These are phyloP conservation scores for Leptinotarsa peninsularis DNA, from an alignment of 2,888 invertebrate species.

Conservation along the genomic window DNA sequence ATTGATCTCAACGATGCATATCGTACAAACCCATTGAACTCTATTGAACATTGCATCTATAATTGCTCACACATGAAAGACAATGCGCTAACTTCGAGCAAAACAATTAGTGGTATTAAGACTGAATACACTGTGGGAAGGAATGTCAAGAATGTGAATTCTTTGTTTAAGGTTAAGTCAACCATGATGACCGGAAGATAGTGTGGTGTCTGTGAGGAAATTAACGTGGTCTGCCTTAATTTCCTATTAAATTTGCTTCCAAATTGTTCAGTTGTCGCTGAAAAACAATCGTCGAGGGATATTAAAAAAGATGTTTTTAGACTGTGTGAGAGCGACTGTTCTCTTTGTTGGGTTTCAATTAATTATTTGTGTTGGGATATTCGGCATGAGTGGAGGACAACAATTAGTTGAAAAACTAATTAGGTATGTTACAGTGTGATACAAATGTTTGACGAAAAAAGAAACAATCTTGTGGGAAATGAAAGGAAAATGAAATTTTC, in stretches of 20 bases:
- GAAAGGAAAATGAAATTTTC: too few species aligned
- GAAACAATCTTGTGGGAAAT: too few species aligned
- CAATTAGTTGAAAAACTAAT: too few species aligned
- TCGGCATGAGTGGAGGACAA: not conserved
- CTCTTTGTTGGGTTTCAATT: not conserved
- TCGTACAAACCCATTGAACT: constrained; percentile 3
- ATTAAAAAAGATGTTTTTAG: not conserved
- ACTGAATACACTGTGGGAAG: constrained; percentile 52
- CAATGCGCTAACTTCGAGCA: constrained; percentile 36
- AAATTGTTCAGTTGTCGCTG: constrained; percentile 14
- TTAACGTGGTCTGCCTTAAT: constrained; percentile 38
- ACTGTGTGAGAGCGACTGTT: not conserved
- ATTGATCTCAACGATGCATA: not conserved
- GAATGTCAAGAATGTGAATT: constrained; percentile 53
- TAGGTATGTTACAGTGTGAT: too few species aligned
- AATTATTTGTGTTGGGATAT: not conserved
- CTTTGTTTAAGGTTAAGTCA: constrained; percentile 52
- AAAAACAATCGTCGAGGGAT: constrained; percentile 12
- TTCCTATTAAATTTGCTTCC: constrained; percentile 24
- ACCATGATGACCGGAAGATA: constrained; percentile 51
- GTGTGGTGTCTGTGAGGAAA: constrained; percentile 41
- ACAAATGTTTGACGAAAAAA: too few species aligned
- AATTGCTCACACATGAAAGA: constrained; percentile 31
- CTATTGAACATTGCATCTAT: constrained; percentile 24
- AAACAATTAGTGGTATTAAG: constrained; percentile 44